Base-by-base conservation (phyloP, 1,140 invertebrate genomes). In the Cephus cinctus region DNA sequence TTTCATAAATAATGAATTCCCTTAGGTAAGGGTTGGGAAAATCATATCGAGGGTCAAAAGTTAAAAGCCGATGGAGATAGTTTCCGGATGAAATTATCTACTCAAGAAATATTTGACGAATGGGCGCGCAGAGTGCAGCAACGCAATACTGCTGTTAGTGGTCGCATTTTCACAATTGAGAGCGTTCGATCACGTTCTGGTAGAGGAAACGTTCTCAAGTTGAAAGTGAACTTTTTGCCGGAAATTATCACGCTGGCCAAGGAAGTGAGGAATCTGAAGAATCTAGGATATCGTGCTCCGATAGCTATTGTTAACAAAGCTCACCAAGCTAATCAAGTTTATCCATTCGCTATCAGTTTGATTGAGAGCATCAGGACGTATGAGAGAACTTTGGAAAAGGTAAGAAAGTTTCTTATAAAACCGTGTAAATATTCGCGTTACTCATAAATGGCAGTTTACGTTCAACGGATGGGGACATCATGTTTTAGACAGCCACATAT, bases 21-120 rank as follows among this genome's bases (percentile, higher is more conserved):
- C n/a, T n/a, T n/a, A 87, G 87, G 94, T 9, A 96, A 97, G 78
- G 96, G 94, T 22, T 99, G 98, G 98, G 96, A 98, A 73, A 96
- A 94, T 64, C 96, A 99, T 71, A 95, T 98, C 19, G 98, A 99
- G 75, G 97, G 98, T 38, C 94, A 98, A 69, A 97, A 98, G 70
- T 76, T 99, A 31, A 99, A 99, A 78, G 90, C 87, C 5, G 96
- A 98, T 73, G 96, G 96, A 8, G 97, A 99, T 61, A 98, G 94
- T 74, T 99, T 99, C 74, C 86, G 94, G 19, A 75, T 91, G 25
- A 98, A 99, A 75, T 76, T 98, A 2, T 95, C 96, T 59, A 98
- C 96, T 4, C 88, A 94, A 68, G 92, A 95, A 65, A 92, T 99
- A 34, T 98, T 98, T 73, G 95, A 98, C 63, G 96, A 98, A 58